Base-by-base conservation (phyloP, 2,797 vertebrate genomes). In the Nyctalus aviator region DNA sequence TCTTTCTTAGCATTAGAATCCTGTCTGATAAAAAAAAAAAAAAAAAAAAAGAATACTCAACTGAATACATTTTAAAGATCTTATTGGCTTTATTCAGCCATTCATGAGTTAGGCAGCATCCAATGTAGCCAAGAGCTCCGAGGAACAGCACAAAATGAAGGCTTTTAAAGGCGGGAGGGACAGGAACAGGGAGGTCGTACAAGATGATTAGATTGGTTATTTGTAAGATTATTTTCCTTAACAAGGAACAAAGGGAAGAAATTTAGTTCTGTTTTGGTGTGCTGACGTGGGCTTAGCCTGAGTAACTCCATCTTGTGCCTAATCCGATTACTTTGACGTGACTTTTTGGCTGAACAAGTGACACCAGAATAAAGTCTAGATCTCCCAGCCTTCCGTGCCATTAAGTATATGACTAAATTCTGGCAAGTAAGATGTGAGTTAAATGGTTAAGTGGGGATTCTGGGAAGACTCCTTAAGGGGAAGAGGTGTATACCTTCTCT, bases 1-100 rank as follows among this genome's bases (percentile, higher is more conserved):
- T 89, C 44, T 68, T 84, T 53, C 21, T 85, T 82, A 88, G 83
- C n/a, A 72, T 92, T 41, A 88, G 35, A 91, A 82, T 68, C 8
- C 78, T 69, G 62, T 79, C 21, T 32, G 23, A 46, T 72, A 55
- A 72, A 87, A 66, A 93, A 55, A 18, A 73, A 68, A 93, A 46
- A 9, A 73, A 66, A 93, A 55, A 18, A 73, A 68, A 93, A 46
- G 8, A 73, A 87, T 64, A 87, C 27, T 73, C 44, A 87, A 81
- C 83, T 62, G 27, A 73, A 30, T 46, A 81, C 32, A 75, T 44
- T 88, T 66, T 82, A 64, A 83, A 32, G 57, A 37, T 66, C 46
- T 32, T 55, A 76, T 44, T 44, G 71, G 23, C 21, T 84, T 68
- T 55, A 32, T 84, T 55, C 35, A 84, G 46, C 23, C 14, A 27